Evolutionary conservation across 2,888 invertebrate species (phyloP), one percentile per base, ranked within the genome.

Genomic region (Unio delphinus): DNA sequence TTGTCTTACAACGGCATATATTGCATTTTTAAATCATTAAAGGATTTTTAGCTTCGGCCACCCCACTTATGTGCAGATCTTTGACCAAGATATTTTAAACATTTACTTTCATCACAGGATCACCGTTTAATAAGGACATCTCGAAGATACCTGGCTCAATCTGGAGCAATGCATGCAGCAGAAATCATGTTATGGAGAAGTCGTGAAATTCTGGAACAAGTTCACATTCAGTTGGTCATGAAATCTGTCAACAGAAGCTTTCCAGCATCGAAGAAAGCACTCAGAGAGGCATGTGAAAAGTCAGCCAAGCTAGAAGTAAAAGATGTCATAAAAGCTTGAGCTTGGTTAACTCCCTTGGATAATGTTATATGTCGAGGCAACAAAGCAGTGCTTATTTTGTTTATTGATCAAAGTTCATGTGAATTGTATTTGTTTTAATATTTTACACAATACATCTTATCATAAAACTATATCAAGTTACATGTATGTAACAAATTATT

Each of bases 221-320:
- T 86, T 11, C 70, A 64, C 15, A 72, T 83, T 17, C 85, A 86
- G 66, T 75, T 86, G 17, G 72, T 78, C 56, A 72, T 86, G 67
- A 83, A 83, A 60, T 75, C 86, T 4, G 76, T 82, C n/a, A 79
- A 84, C 70, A 76, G 81, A 59, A 83, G 83, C 65, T 85, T 85
- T 67, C 67, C 67, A 26, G 63, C 62, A 23, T 80, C 83, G 17
- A 84, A 84, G 70, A 64, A 75, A 17, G 75, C 72, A 6, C 69
- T 84, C 23, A 72, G 76, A 57, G 64, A 73, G 11, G 65, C 69
- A 55, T 64, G 56, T 56, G 56, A 61, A 56, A 30, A 67, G 55
- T 56, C 67, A 3, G 15, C 45, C 15, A 45, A 45, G 45, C 3
- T 45, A 45, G 45, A 45, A 15, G 11, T 45, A 45, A 45, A 45